Base-by-base conservation (phyloP, 2,888 invertebrate genomes). In the Pedicia rivosa region DNA sequence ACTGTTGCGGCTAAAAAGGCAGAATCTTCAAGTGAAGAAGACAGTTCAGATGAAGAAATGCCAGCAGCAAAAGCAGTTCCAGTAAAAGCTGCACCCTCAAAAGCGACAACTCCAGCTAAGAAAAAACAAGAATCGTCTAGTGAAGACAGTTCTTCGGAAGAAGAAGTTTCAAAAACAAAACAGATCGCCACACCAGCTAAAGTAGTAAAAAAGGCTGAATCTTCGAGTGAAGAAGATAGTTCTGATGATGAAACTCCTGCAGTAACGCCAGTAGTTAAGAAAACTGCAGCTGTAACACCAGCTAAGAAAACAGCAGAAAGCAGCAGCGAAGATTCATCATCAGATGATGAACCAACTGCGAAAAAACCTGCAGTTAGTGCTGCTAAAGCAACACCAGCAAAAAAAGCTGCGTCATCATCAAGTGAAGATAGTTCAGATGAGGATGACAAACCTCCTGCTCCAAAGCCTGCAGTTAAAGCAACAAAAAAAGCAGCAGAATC, bases 171-270 rank as follows among this genome's bases (percentile, higher is more conserved):
- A 24, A n/a, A n/a, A 10, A 14, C 34, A 10, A 25, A 37, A 30
- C 9, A 36, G 25, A 35, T 34, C 6, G 50, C 48, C 3, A 51
- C 51, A 15, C 48, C 55, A 4, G 42, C 43, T 2, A 52, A 55
- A 20, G 56, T 46, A 2, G 48, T 48, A 36, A 63, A 63, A 41
- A 53, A 56, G 29, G 48, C 55, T 39, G 56, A 54, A 10, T 59
- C 60, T 2, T 62, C 63, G 28, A 62, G 62, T 12, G 45, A 46
- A 38, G 62, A 61, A 27, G 34, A 32, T 4, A 50, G 50, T 2
- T 48, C 50, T 3, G 49, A 50, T 6, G 51, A 51, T 8, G 48
- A 43, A 29, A 39, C 43, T 15, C 42, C 46, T 4, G 41, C 44
- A 1, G 41, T 41, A 14, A 28, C 39, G n/a, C n/a, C 29, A 22